These are phyloP conservation scores for Ispidina picta DNA, from an alignment of 2,797 vertebrate species.

Conservation along the genomic window DNA sequence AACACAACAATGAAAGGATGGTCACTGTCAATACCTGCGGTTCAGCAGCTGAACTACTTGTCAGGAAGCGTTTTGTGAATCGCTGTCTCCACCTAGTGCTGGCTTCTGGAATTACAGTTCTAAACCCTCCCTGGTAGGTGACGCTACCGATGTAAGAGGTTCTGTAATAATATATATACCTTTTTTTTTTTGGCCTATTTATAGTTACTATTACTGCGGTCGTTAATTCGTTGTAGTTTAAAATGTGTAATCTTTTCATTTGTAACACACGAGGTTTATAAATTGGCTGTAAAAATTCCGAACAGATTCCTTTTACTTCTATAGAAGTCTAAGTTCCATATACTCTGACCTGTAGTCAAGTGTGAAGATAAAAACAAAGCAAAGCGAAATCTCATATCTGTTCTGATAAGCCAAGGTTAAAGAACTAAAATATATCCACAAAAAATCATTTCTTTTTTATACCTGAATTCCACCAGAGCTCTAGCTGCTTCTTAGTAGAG, in stretches of 20 bases:
- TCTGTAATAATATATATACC: not conserved
- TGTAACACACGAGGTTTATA: conserved; percentile 1
- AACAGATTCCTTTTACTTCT: not conserved
- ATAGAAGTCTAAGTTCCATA: not conserved
- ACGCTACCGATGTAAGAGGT: not conserved
- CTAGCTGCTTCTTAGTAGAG: not conserved
- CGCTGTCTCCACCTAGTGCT: conserved; percentile 80
- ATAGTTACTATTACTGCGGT: not conserved
- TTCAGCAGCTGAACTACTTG: not conserved
- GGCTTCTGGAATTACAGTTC: not conserved
- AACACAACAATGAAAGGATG: not conserved
- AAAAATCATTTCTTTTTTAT: not conserved
- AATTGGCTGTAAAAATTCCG: conserved; percentile 29
- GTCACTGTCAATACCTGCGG: not conserved
- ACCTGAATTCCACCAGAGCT: not conserved
- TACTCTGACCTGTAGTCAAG: not conserved
- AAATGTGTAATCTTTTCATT: conserved; percentile 24
- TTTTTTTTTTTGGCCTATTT: not conserved
- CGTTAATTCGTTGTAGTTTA: not conserved
- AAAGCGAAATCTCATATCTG: not conserved
- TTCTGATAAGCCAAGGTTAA: not conserved
- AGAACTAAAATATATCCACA: not conserved
- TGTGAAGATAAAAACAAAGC: not conserved
- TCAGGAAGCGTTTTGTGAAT: conserved; percentile 37
- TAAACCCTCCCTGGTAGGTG: not conserved